Percentiles rank a stretch among this genome's conserved stretches.
These are phyloP conservation scores for Nomada fucata DNA, from an alignment of 2,888 invertebrate genomes.

Conservation along the genomic window DNA sequence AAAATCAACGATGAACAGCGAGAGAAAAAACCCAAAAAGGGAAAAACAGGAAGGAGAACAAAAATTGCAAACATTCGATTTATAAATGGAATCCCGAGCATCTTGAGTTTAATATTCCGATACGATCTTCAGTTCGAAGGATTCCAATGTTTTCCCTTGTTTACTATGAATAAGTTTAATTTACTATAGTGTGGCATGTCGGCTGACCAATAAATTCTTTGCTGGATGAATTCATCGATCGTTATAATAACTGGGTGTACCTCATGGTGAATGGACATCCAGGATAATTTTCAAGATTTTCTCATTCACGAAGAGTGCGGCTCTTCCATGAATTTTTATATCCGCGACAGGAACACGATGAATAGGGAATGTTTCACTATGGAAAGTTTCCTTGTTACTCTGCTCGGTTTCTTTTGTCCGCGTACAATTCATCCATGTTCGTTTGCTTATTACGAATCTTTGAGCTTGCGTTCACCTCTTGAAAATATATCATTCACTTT, in stretches of 20 bases:
- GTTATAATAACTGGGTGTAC: not conserved
- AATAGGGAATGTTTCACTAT: conserved; percentile 20
- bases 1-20: not conserved
- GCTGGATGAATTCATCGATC: not conserved
- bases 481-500: no score
- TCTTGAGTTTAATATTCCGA: conserved; percentile 25
- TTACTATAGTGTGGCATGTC: not conserved
- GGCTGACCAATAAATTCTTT: not conserved
- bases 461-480: not conserved
- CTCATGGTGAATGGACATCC: not conserved
- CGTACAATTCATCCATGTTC: not conserved
- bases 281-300: conserved; percentile 1
- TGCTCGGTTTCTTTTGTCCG: not conserved
- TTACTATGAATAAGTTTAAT: not conserved
- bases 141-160: not conserved
- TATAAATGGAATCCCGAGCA: conserved; percentile 1
- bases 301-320: not conserved
- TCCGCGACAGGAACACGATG: conserved; percentile 4
- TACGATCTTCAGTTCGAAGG: conserved; percentile 24
- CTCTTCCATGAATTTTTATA: not conserved
- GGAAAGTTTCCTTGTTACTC: conserved; percentile 36
- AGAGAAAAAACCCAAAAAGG: not conserved
- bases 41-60: not conserved
- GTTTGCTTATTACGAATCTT: conserved; percentile 2
- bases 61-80: not conserved